Conservation (phyloP, 2,797 vertebrate species). For the Chiroxiphia lanceolata region DNA sequence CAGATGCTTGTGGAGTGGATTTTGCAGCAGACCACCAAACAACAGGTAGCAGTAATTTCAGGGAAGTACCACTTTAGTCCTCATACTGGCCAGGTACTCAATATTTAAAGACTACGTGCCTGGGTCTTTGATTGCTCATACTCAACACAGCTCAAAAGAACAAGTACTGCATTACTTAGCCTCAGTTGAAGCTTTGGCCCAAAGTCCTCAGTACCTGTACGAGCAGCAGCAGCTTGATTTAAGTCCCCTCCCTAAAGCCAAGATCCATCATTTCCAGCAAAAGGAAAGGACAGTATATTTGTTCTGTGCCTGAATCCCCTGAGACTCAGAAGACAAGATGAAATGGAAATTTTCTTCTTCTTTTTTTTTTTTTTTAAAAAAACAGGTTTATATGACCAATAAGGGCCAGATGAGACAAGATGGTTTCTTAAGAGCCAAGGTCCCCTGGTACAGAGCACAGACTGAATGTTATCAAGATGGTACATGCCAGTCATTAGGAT, state of each 20-base stretch:
- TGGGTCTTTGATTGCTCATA: not conserved
- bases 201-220: not conserved
- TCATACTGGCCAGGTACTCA: not conserved
- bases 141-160: not conserved
- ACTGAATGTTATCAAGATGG: conserved; percentile 16
- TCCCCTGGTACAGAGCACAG: conserved; percentile 1
- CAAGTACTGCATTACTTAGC: not conserved
- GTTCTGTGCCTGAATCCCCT: conserved; percentile 20
- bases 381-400: not conserved
- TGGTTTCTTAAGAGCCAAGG: conserved; percentile 10
- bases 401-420: not conserved
- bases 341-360: not conserved
- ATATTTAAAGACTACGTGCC: not conserved
- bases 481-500: conserved; percentile 62
- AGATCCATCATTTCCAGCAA: not conserved
- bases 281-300: not conserved
- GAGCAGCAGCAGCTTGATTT: not conserved
- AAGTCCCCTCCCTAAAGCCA: not conserved
- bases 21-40: not conserved
- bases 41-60: not conserved
- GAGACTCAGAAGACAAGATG: conserved; percentile 16
- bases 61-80: not conserved
- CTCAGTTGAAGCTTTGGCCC: not conserved
- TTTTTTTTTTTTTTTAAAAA: rapidly evolving
- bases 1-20: not conserved